Evolutionary conservation across 2,888 invertebrate genomes (phyloP).

Genomic region (Diloba caeruleocephala): DNA sequence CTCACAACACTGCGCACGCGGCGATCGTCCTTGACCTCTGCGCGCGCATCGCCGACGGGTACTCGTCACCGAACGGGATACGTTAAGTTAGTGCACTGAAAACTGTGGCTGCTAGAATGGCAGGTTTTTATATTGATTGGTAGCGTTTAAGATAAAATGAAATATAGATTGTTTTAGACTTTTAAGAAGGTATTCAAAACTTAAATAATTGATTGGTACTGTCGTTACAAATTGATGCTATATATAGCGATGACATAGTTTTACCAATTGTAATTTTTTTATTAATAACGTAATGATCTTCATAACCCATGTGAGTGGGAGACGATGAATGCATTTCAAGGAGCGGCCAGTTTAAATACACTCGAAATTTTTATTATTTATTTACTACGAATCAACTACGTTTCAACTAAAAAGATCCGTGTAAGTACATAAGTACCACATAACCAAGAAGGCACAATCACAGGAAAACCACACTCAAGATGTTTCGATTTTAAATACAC

Average conservation of each 20-base stretch:
- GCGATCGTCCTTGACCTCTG: conserved; percentile 68
- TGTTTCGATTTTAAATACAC: conserved; percentile 20
- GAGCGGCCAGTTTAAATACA: conserved; percentile 7
- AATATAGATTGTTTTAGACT: too few relatives aligned
- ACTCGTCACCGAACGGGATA: conserved; percentile 43
- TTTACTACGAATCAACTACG: background rate
- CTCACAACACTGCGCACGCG: conserved; percentile 28
- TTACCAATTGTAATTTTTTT: conserved; percentile 20
- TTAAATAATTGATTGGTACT: too few relatives aligned
- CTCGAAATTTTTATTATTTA: conserved; percentile 16
- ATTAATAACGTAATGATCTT: conserved; percentile 7
- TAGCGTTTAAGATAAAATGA: background rate
- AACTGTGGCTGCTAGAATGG: conserved; percentile 19
- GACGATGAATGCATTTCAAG: conserved; percentile 34
- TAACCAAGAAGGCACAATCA: background rate
- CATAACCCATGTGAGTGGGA: conserved; percentile 27
- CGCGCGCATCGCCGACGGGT: conserved; percentile 55
- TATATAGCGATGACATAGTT: conserved; percentile 17
- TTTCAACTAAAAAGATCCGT: background rate
- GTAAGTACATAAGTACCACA: conserved; percentile 1
- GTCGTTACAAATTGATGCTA: background rate
- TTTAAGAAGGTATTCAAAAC: too few relatives aligned
- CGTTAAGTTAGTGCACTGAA: conserved; percentile 27
- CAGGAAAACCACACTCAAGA: conserved; percentile 19
- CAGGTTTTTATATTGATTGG: conserved; percentile 1